phyloP scores from a whole-genome alignment of 2,797 vertebrate species.

The Cossypha dichroa region DNA sequence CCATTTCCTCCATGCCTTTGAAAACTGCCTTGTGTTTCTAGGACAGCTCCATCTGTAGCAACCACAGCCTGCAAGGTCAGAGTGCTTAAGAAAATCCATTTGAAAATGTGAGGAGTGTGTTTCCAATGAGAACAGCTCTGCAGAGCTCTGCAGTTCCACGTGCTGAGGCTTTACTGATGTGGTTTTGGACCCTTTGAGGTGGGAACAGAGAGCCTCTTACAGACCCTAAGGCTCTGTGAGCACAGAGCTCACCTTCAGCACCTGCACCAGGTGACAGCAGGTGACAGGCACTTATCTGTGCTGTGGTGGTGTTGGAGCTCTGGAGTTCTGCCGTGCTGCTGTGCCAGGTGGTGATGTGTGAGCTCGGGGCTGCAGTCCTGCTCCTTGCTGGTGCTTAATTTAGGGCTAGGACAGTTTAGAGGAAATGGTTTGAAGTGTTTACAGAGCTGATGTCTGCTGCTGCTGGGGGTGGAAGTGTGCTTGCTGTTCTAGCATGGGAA shows the following conservation, averaged over 20 bases:
- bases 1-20: neutral
- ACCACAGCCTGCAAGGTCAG: slow-evolving; percentile 22
- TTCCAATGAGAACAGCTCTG: neutral
- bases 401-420: neutral
- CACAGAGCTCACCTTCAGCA: neutral
- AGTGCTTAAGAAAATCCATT: slow-evolving; percentile 16
- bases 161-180: neutral
- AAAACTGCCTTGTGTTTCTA: neutral
- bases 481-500: neutral
- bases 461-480: neutral
- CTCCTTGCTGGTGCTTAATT: neutral
- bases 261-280: fast-evolving
- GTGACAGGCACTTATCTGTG: neutral
- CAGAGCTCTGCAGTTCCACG: neutral
- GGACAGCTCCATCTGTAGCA: slow-evolving; percentile 31
- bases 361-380: neutral
- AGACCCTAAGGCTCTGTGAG: neutral
- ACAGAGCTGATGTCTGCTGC: neutral
- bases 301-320: neutral
- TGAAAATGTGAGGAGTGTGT: neutral
- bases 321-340: neutral
- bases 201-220: neutral
- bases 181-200: neutral
- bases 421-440: neutral
- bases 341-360: neutral